Evolutionary conservation across 2,888 invertebrate species (phyloP).

Genomic region (Aporophyla nigra): DNA sequence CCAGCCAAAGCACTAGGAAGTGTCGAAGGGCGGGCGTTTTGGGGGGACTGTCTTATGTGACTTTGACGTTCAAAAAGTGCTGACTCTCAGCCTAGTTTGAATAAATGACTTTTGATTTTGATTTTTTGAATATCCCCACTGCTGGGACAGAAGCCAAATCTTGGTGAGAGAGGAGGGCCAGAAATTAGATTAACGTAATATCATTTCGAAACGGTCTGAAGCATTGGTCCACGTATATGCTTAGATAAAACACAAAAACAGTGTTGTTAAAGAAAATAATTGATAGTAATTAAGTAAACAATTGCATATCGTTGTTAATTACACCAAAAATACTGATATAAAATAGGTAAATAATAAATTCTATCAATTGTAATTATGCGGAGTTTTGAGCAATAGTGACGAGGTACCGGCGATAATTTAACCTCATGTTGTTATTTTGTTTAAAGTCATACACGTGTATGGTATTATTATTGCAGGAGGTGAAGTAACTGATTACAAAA

Average conservation of each 20-base stretch:
- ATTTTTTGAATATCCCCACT: too few relatives aligned
- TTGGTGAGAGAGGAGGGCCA: background rate
- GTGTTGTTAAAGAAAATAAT: background rate
- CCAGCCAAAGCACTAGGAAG: too few relatives aligned
- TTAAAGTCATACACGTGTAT: slow-evolving; percentile 15
- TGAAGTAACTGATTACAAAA: slow-evolving; percentile 25
- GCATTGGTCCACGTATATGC: background rate
- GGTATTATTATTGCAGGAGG: slow-evolving; percentile 1
- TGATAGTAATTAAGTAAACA: background rate
- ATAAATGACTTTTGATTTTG: too few relatives aligned
- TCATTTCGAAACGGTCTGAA: background rate
- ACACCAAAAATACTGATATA: background rate
- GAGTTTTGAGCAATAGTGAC: slow-evolving; percentile 31
- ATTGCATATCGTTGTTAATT: background rate
- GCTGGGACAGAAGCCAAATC: background rate
- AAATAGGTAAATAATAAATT: slow-evolving; percentile 21
- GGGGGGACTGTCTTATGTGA: too few relatives aligned
- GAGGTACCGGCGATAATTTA: slow-evolving; percentile 25
- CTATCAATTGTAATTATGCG: slow-evolving; percentile 1
- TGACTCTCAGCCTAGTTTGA: too few relatives aligned
- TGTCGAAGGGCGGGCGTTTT: too few relatives aligned
- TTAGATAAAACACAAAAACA: slow-evolving; percentile 18
- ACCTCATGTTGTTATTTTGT: slow-evolving; percentile 29
- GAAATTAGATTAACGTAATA: background rate
- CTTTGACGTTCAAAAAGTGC: too few relatives aligned